Base-by-base conservation (phyloP, 2,797 vertebrate genomes). In the Hemibagrus guttatus region DNA sequence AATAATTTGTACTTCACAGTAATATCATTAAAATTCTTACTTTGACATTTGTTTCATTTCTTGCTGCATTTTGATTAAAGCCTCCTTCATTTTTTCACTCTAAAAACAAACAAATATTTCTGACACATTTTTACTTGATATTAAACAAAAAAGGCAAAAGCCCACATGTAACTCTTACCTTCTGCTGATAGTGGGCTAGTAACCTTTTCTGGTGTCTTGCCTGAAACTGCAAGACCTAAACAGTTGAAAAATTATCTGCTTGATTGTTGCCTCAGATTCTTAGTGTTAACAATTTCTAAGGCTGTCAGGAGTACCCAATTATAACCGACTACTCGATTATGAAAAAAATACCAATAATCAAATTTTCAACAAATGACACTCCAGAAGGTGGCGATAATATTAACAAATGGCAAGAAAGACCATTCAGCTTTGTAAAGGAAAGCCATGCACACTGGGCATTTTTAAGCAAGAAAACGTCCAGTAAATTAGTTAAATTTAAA, bases 141-240 rank as follows among this genome's bases (percentile, higher is more conserved):
- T 54, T 23, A 23, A 19, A 61, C 42, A 26, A 81, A 11, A 52
- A 66, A 58, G 4, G 4, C 19, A 42, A n/a, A 63, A 14, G 8
- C 0, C 0, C 23, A 11, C 11, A 46, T 7, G 19, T 6, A 84
- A 58, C 12, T 90, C 71, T 94, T 93, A 97, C 98, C 95, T 93
- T 96, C 90, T 97, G 92, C 90, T 93, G 94, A 74, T 96, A 95
- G 90, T 97, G 91, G 64, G 92, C 56, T 80, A 96, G n/a, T 28
- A 97, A 93, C 87, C 95, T 94, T 87, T 92, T 96, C 85, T 95
- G 94, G 87, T 98, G 97, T 90, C 94, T 95, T 86, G 96, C 94
- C 93, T 99, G 98, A 91, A 99, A 99, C 89, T 94, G 94, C 88
- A 95, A 86, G 88, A 98, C 92, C 98, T 99, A 90, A 90, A 90